These are phyloP conservation scores for Tragulus kanchil DNA, from an alignment of 2,113 vertebrate genomes.

Conservation along the genomic window DNA sequence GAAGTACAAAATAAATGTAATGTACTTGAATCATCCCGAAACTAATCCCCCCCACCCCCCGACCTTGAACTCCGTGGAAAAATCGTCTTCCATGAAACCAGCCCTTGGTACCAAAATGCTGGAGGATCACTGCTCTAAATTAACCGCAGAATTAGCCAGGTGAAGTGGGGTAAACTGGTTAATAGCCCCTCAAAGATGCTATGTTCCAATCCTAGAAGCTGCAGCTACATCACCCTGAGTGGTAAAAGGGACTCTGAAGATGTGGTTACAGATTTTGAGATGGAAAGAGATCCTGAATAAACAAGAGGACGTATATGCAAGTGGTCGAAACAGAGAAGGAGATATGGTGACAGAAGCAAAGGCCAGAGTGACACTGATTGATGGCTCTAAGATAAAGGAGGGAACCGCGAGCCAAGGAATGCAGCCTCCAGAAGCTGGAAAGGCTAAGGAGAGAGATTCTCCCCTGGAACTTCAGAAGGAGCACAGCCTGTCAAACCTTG, in stretches of 20 bases:
- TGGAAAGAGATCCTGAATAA: not conserved
- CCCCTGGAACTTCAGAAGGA: not conserved
- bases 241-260: not conserved
- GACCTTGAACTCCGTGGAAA: not conserved
- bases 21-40: not conserved
- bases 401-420: not conserved
- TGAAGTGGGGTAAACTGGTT: not conserved
- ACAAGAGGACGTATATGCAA: not conserved
- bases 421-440: not conserved
- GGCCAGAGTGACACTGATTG: not conserved
- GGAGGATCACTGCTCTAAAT: not conserved
- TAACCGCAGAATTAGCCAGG: not conserved
- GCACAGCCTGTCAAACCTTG: not conserved
- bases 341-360: not conserved
- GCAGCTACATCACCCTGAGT: not conserved
- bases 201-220: not conserved
- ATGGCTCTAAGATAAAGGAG: not conserved
- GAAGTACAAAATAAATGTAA: not conserved
- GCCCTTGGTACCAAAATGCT: not conserved
- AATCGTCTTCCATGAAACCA: not conserved
- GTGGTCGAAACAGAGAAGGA: not conserved
- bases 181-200: not conserved
- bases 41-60: not conserved
- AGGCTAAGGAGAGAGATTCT: not conserved
- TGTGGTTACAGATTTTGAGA: not conserved